Evolutionary conservation across 2,113 vertebrate genomes (phyloP).

Genomic region (Anoplopoma fimbria): DNA sequence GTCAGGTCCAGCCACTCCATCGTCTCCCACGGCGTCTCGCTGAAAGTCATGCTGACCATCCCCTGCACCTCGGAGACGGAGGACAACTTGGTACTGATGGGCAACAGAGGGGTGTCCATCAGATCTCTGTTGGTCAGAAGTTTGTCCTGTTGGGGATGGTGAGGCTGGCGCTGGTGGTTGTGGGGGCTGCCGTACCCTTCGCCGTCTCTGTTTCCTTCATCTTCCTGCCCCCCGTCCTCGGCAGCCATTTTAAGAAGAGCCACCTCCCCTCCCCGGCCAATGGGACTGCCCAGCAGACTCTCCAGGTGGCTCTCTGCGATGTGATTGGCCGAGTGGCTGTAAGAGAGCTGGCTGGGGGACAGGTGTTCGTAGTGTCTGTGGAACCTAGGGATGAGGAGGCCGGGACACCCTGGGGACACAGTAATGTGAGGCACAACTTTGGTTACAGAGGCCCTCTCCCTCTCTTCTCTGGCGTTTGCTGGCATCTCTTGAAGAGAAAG

Average conservation of each 20-base stretch:
- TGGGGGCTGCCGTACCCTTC: conserved; percentile 87
- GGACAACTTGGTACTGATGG: conserved; percentile 87
- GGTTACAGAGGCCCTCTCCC: conserved; percentile 90
- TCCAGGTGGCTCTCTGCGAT: conserved; percentile 87
- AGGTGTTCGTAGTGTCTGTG: conserved; percentile 87
- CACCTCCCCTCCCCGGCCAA: conserved; percentile 86
- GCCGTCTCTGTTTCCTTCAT: conserved; percentile 85
- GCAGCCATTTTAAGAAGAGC: conserved; percentile 87
- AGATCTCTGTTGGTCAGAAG: conserved; percentile 89
- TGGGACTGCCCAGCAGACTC: conserved; percentile 89
- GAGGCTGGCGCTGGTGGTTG: conserved; percentile 86
- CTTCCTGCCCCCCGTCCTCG: conserved; percentile 88
- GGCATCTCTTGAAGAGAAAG: conserved; percentile 93
- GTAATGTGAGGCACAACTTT: conserved; percentile 93
- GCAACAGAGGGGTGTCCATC: conserved; percentile 90
- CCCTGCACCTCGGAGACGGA: conserved; percentile 87
- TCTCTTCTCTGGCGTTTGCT: conserved; percentile 93
- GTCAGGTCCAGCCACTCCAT: conserved; percentile 99
- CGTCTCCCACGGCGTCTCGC: conserved; percentile 95
- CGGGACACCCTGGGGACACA: conserved; percentile 86
- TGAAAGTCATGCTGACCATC: conserved; percentile 91
- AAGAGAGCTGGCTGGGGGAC: conserved; percentile 83
- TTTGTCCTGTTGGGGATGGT: conserved; percentile 88
- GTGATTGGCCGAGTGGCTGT: conserved; percentile 84
- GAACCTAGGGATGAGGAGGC: conserved; percentile 82